Evolutionary conservation across 2,888 invertebrate species (phyloP), one percentile per base, ranked within the genome.

Genomic region (Yponomeuta malinellus): DNA sequence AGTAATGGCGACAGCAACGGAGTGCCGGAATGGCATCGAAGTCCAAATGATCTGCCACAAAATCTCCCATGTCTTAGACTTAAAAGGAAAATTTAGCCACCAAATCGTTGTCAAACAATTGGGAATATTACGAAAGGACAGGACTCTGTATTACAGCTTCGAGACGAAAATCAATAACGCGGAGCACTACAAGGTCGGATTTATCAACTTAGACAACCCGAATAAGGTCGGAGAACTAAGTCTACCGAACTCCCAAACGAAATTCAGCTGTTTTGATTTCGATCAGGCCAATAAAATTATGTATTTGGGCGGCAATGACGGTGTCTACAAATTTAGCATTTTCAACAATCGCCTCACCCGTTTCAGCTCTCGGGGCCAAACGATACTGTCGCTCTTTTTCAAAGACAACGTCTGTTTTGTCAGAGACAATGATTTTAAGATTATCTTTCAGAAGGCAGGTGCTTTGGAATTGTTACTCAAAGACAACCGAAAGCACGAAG

Each of bases 231-330:
- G 84, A 2, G 75, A 85, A 1, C 79, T 90, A 10, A 74, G 75
- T 3, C 81, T 6, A 78, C 76, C 1, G 15, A 78, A 78, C 15
- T 74, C 33, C 33, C 2, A 0, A 81, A 80, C 85, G 68, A 90
- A 92, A 73, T 88, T 92, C 31, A 86, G 86, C 0, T 83, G 86
- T 2, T 90, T 92, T 63, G 89, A 86, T 73, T 81, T 91, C 2
- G 89, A 90, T 72, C 90, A 90, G 74, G 80, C 80, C 0, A 88
- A 85, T 37, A 78, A 78, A 0, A 71, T 83, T 2, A 77, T 90
- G 29, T 92, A 90, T 68, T 76, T 90, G 29, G 91, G 90, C 1
- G 90, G 91, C 0, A 82, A 82, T 59, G 83, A 89, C 71, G 91
- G 90, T 0, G 83, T 92, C 12, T 89, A 81, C 31, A 76, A 80